Conservation (phyloP, 2,113 vertebrate genomes). For the Spheniscus mendiculus region DNA sequence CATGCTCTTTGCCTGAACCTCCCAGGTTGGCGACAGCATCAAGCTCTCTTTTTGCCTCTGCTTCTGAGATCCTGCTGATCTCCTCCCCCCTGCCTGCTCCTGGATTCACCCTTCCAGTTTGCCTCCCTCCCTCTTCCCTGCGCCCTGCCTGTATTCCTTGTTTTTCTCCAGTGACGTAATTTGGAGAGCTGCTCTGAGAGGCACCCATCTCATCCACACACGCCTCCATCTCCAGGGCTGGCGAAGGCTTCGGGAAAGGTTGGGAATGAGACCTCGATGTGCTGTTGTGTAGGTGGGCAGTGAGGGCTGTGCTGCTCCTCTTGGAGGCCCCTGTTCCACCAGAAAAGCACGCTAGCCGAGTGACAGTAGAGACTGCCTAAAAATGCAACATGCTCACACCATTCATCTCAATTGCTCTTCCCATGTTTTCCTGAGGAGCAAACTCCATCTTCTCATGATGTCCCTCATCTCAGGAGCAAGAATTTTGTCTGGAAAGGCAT, state of each 20-base stretch:
- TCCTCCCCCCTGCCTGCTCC: not conserved
- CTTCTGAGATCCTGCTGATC: not conserved
- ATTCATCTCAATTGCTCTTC: not conserved
- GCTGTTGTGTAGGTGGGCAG: conserved; percentile 16
- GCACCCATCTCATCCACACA: not conserved
- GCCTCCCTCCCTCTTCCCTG: not conserved
- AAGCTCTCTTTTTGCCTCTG: not conserved
- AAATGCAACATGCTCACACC: not conserved
- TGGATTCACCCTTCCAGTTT: not conserved
- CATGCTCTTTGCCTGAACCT: not conserved
- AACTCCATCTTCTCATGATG: not conserved
- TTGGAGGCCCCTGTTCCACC: not conserved
- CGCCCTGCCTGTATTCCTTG: not conserved
- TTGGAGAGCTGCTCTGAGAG: not conserved
- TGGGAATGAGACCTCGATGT: conserved; percentile 15
- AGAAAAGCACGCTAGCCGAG: not conserved
- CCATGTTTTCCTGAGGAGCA: not conserved
- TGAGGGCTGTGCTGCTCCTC: not conserved
- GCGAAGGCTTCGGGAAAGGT: not conserved
- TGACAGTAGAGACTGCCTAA: not conserved
- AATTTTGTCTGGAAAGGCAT: not conserved
- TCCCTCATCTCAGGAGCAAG: not conserved
- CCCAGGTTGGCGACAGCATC: not conserved
- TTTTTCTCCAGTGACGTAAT: not conserved
- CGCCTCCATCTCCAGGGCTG: conserved; percentile 10